Evolutionary conservation across 1,140 invertebrate genomes (phyloP), one percentile per base, ranked within the genome.

Genomic region (Ctenoplectra terminalis): DNA sequence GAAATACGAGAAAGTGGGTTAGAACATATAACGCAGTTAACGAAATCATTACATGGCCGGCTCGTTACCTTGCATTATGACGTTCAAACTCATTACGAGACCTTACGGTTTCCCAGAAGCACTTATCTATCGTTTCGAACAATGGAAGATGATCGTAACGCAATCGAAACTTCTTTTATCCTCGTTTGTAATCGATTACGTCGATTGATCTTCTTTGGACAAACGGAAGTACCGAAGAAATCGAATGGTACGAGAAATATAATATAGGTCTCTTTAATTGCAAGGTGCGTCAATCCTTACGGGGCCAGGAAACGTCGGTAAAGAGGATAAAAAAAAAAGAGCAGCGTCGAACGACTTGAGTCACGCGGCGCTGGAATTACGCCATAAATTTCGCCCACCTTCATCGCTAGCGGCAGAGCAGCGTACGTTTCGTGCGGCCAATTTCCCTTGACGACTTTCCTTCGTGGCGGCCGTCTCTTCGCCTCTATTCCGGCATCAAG

Each of bases 361-460:
- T 82, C 63, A 78, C 84, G 67, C 83, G 66, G 67, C 61, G 77
- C 23, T 66, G 64, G 66, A 72, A 76, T 87, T 85, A 72, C 84
- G 83, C 76, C 82, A 85, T 79, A 79, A 87, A 88, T 79, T 77
- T 85, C 77, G 76, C 66, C 78, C 74, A 82, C 82, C 73, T 60
- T 69, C 50, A 58, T 63, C 46, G 48, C 64, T 48, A 48, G 31
- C 61, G 80, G 26, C 56, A 61, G 76, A 73, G 71, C 67, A 74
- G 46, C 79, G 58, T 73, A 40, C 72, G 76, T 77, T 84, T 86
- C 56, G 64, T 58, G 46, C 76, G 64, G 60, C 69, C 84, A 90
- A 89, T 89, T 89, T 89, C 86, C 86, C 83, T 64, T 82, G 79
- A 82, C 82, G 78, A 87, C 88, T 89, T 90, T 90, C 88, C 83